Conservation (phyloP, 2,113 vertebrate species). For the cattle (Bos taurus) region ARS-UCD2.0 NC_037334.1:21871501-21872000, state of each 20-base stretch:
- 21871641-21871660: background rate
- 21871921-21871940: background rate
- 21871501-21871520: background rate
- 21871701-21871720: background rate
- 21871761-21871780: background rate
- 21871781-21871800: background rate
- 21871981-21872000: background rate
- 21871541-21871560: background rate
- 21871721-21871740: background rate
- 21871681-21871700: background rate
- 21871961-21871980: background rate
- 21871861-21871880: background rate
- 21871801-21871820: background rate
- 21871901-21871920: background rate
- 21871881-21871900: background rate
- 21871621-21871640: background rate
- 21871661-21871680: background rate
- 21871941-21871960: background rate
- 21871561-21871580: background rate
- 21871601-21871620: background rate
- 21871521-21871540: background rate
- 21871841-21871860: background rate
- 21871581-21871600: background rate
- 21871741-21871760: background rate
- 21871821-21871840: background rate